Base-by-base conservation (phyloP, 2,113 vertebrate genomes). In the Callorhinus ursinus region DNA sequence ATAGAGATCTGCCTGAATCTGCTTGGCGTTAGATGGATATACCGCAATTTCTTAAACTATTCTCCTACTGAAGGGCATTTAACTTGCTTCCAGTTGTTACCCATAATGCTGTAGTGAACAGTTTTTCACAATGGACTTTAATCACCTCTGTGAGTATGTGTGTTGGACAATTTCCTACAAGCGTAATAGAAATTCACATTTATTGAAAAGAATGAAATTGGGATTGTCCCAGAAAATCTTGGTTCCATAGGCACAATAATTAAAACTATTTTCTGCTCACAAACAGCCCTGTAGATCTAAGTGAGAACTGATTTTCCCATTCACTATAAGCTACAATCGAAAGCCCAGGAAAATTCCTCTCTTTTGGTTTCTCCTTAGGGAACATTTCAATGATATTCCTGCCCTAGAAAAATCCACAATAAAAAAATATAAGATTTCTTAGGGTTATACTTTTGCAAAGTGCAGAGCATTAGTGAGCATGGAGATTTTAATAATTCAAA, bases 131-230 rank as follows among this genome's bases (percentile, higher is more conserved):
- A 76, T 79, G 65, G 57, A 79, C 81, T 95, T 88, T 82, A 88
- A 85, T 94, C 59, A 88, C 46, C 92, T 90, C 6, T 46, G 49
- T 88, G 87, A 92, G 33, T 21, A 53, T 10, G 19, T 59, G 42
- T 71, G 71, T 71, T 89, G 90, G 46, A 84, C 71, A 63, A 79
- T 94, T 95, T 97, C 65, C 94, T 85, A 65, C 53, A 79, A 72
- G 39, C 49, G 63, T 74, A 57, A 88, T 77, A 83, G 36, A 96
- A 88, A 83, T 71, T 90, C 84, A 96, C 65, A 85, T 94, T 94
- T 93, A 93, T 55, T 97, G 90, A 96, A 96, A 97, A 93, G 84
- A 94, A 93, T 88, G n/a, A 97, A 96, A 93, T 83, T 95, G 81
- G 77, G 69, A 80, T 90, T 93, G 79, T 85, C 46, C 86, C 90